Evolutionary conservation across 2,113 vertebrate genomes (phyloP), one percentile per base, ranked within the genome.

Genomic region (Gambusia holbrooki): DNA sequence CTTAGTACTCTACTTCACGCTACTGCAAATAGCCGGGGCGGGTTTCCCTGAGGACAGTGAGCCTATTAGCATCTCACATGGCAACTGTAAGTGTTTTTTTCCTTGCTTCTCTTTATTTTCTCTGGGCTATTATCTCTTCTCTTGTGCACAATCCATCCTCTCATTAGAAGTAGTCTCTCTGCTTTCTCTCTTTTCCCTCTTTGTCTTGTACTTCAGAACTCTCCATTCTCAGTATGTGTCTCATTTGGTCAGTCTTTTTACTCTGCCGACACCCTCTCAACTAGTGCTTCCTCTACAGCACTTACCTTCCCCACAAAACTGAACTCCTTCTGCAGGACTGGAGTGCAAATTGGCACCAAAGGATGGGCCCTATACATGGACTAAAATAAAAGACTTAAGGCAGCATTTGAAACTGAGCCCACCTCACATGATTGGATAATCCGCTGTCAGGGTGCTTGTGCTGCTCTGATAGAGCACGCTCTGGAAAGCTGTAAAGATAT

Each of bases 11-110:
- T 97, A 95, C 96, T 94, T 98, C 94, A 96, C 96, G 94, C 96
- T 99, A 92, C 96, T 99, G 93, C 96, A 97, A 86, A 94, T 96
- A 84, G 95, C 95, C 94, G 95, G 96, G 94, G 97, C 97, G 86
- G 97, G 94, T 93, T 99, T 99, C 96, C 98, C 98, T 90, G 98
- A 99, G 94, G 97, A 99, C 95, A 96, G 96, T 77, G 97, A 99
- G 94, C 98, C 98, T 3, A 99, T 99, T 96, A 98, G 96, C 95
- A 98, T 99, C 95, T 97, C 97, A 89, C 97, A 99, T 95, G 96
- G 97, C 95, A 99, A 99, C 97, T 98, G 98, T 99, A 91, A 98
- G 98, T 99, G 94, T 65, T 85, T 84, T 4, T 67, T 19, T 48
- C 29, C 69, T 58, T 77, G 54, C 67, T 64, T 62, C 30, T n/a